Evolutionary conservation across 2,888 invertebrate species (phyloP), one percentile per base, ranked within the genome.

Genomic region (Sinodicranocentrus sp.): DNA sequence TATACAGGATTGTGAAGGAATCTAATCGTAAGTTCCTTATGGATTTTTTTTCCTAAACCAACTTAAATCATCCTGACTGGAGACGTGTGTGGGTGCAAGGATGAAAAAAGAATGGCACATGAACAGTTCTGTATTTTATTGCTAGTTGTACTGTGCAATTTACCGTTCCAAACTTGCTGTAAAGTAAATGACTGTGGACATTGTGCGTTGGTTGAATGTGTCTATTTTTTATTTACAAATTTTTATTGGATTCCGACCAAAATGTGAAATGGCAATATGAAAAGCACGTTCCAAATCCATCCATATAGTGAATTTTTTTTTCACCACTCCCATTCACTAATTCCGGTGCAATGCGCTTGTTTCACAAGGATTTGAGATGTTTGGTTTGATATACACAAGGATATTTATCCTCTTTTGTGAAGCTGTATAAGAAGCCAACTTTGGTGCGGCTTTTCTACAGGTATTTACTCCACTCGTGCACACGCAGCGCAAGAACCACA

Each of bases 161-260:
- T n/a, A n/a, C 33, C 33, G 5, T 33, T 33, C 10, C 33, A 3
- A 3, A 33, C 33, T 33, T 10, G 33, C 10, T 10, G 33, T 10
- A 33, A 33, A 33, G 33, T 6, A 10, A 33, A 17, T 70, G 70
- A 28, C 52, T 70, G 70, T 23, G 52, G n/a, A n/a, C n/a, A n/a
- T n/a, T 33, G 33, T 33, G 33, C 10, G 33, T 33, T 33, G 33
- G 57, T 23, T 57, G 21, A 23, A 5, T 5, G 2, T 67, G 8
- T 19, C 63, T 39, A 28, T 67, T 70, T 52, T 68, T 70, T 70
- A 17, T 52, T 48, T 48, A 70, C 52, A 70, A 70, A n/a, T n/a
- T 48, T 70, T 70, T 52, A 70, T 70, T 70, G 68, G 52, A 52
- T 48, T 48, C 25, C 2, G 43, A 67, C 67, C 19, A 67, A 70